phyloP scores from a whole-genome alignment of 1,140 invertebrate species.

The Drosophila pruinosa region DNA sequence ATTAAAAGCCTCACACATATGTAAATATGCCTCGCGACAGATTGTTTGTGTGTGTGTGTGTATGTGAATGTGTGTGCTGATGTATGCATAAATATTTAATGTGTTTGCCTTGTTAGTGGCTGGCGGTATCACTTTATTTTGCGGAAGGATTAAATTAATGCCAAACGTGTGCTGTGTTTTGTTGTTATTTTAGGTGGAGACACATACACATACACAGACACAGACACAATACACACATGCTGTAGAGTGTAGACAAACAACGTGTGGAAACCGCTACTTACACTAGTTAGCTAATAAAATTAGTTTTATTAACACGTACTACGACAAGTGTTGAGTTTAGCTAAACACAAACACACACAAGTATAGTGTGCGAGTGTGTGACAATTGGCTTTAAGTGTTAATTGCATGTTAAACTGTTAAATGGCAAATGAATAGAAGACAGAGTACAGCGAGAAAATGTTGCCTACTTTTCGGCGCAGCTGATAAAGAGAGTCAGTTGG shows the following conservation, averaged over 20 bases:
- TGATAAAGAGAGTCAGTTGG: neutral
- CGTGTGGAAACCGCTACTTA: slow-evolving; percentile 76
- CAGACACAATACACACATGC: neutral
- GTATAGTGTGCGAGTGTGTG: slow-evolving; percentile 12
- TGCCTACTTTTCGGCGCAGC: slow-evolving; percentile 35
- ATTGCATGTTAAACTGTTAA: slow-evolving; percentile 73
- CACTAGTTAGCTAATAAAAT: slow-evolving; percentile 78
- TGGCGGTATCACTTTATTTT: slow-evolving; percentile 82
- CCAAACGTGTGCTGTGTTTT: slow-evolving; percentile 64
- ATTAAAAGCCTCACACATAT: slow-evolving; percentile 60
- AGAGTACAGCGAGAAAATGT: slow-evolving; percentile 21
- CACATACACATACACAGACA: slow-evolving; percentile 27
- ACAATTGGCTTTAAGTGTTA: slow-evolving; percentile 59
- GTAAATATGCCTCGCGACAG: slow-evolving; percentile 31
- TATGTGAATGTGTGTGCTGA: slow-evolving; percentile 34
- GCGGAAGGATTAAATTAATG: slow-evolving; percentile 82
- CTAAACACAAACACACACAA: slow-evolving; percentile 34
- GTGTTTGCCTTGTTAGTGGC: slow-evolving; percentile 82
- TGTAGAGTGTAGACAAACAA: slow-evolving; percentile 61
- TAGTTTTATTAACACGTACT: slow-evolving; percentile 81
- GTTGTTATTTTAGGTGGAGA: slow-evolving; percentile 70
- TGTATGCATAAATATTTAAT: slow-evolving; percentile 77
- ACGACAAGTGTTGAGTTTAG: slow-evolving; percentile 55
- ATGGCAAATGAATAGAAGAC: slow-evolving; percentile 34
- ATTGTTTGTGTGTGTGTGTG: slow-evolving; percentile 15